These are phyloP conservation scores for Ophioninae sp. DNA, from an alignment of 2,888 invertebrate species.

Conservation along the genomic window DNA sequence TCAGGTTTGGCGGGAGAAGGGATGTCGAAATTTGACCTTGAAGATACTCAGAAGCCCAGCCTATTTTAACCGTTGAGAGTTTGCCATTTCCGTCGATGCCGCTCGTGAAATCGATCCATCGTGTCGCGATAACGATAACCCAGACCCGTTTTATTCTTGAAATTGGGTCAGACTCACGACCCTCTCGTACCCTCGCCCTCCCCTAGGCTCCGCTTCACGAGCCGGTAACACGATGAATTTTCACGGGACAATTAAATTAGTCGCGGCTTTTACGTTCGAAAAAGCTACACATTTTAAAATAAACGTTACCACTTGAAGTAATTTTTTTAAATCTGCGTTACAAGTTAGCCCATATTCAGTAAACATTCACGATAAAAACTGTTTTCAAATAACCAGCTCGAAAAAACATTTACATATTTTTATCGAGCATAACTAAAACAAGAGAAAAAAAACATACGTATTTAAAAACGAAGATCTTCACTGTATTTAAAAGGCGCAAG, in stretches of 20 bases:
- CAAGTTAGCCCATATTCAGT: too few relatives aligned
- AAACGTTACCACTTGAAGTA: too few relatives aligned
- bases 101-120: constrained; percentile 2
- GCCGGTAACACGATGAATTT: background rate
- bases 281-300: background rate
- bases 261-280: background rate
- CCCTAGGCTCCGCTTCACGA: background rate
- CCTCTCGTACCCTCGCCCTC: background rate
- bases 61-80: constrained; percentile 3
- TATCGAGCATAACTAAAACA: too few relatives aligned
- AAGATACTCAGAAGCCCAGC: background rate
- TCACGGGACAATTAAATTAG: background rate
- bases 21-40: background rate
- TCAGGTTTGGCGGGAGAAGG: too few relatives aligned
- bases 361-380: too few relatives aligned
- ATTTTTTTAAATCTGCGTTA: too few relatives aligned
- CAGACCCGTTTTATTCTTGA: background rate
- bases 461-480: too few relatives aligned
- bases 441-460: too few relatives aligned
- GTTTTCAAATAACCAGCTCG: too few relatives aligned
- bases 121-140: constrained; percentile 1
- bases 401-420: too few relatives aligned
- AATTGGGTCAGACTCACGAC: constrained; percentile 2
- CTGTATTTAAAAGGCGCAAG: too few relatives aligned
- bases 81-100: constrained; percentile 20